A percentile compares a stretch with the other conserved stretches of the same genome.
Conservation (phyloP, 2,888 invertebrate species). For the Papilio demoleus region DNA sequence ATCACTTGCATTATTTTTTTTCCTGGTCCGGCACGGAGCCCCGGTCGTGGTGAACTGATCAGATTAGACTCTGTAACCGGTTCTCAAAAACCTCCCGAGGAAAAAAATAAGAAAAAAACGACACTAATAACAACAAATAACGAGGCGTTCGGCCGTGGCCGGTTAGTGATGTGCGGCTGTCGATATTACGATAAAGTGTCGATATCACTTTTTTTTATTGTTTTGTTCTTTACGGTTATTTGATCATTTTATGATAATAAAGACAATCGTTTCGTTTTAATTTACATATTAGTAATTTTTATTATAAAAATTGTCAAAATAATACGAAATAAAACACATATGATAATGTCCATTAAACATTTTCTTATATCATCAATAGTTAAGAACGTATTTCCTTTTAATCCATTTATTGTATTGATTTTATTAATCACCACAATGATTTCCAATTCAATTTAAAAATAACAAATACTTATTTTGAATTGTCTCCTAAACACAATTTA, state of each 20-base stretch:
- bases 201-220: constrained; percentile 33
- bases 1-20: constrained; percentile 56
- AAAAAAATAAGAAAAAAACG: constrained; percentile 68
- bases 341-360: no score
- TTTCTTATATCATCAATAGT: no score
- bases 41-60: constrained; percentile 77
- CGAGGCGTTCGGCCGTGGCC: constrained; percentile 66
- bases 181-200: constrained; percentile 54
- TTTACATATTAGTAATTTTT: background rate
- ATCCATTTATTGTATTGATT: no score
- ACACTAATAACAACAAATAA: constrained; percentile 83
- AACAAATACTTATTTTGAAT: no score
- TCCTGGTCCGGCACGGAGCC: constrained; percentile 50
- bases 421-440: no score
- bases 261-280: no score
- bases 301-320: background rate
- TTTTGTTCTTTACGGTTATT: constrained; percentile 34
- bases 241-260: background rate
- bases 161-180: constrained; percentile 56
- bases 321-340: no score
- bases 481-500: no score
- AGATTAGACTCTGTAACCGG: constrained; percentile 78
- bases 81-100: constrained; percentile 76
- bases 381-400: no score
- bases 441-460: no score